These are phyloP conservation scores for Patella caerulea DNA, from an alignment of 2,888 invertebrate genomes.

Conservation along the genomic window DNA sequence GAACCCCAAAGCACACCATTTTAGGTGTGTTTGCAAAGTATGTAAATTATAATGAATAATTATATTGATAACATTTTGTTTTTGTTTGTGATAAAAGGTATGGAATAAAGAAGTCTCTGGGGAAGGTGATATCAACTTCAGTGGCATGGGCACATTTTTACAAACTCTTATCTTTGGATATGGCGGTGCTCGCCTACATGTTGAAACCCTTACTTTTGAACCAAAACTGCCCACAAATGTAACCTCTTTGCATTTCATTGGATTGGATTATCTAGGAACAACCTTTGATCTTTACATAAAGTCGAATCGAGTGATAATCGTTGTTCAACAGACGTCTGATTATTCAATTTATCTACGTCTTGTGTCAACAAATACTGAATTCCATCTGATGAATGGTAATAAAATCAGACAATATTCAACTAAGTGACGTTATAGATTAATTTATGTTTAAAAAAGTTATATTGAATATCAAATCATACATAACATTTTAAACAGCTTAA, in stretches of 20 bases:
- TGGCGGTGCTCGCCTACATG: constrained; percentile 59
- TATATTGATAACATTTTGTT: too few relatives aligned
- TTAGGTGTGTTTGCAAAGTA: too few relatives aligned
- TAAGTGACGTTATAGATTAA: too few relatives aligned
- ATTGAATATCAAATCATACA: too few relatives aligned
- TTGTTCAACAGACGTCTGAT: not conserved
- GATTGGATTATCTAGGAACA: constrained; percentile 27
- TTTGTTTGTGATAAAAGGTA: constrained; percentile 45
- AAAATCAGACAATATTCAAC: too few relatives aligned
- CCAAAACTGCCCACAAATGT: constrained; percentile 54
- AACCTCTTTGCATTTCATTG: constrained; percentile 9
- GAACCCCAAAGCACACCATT: too few relatives aligned
- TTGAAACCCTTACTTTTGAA: constrained; percentile 37
- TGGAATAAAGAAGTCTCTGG: constrained; percentile 66
- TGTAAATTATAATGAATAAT: too few relatives aligned
- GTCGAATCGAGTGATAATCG: not conserved
- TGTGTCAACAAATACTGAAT: not conserved
- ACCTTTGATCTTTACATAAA: constrained; percentile 21
- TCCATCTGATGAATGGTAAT: not conserved
- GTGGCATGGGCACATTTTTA: constrained; percentile 70
- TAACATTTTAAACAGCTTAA: too few relatives aligned
- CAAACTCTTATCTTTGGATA: constrained; percentile 69
- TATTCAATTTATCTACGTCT: not conserved
- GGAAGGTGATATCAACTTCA: constrained; percentile 67
- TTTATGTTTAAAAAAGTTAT: too few relatives aligned